A percentile compares a stretch with the other conserved stretches of the same genome.
These are phyloP conservation scores for Felis chaus DNA, from an alignment of 2,113 vertebrate species.

Conservation along the genomic window DNA sequence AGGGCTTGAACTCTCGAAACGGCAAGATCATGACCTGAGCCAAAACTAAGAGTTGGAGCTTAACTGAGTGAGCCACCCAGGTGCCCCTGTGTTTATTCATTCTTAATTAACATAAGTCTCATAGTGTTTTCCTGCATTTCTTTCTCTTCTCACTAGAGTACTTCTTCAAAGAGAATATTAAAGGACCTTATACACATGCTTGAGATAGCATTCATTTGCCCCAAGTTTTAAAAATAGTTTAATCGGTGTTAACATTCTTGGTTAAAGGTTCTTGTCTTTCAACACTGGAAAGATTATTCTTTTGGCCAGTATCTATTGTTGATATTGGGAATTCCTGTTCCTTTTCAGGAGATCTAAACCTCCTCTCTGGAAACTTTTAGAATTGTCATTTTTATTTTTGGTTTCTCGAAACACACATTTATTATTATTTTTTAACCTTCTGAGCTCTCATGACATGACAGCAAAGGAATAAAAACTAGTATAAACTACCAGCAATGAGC, in stretches of 20 bases:
- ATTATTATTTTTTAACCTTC: constrained; percentile 4
- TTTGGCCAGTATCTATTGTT: background rate
- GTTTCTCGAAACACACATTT: background rate
- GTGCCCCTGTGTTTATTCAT: background rate
- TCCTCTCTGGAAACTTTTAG: background rate
- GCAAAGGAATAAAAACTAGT: background rate
- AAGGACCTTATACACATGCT: background rate
- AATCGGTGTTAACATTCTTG: background rate
- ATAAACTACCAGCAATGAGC: background rate
- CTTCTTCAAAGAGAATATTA: constrained; percentile 23
- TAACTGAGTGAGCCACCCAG: too few relatives aligned
- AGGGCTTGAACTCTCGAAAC: too few relatives aligned
- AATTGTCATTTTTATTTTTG: background rate
- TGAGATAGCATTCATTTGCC: background rate
- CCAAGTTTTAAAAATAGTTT: background rate
- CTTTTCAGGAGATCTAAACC: background rate
- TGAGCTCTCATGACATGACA: background rate
- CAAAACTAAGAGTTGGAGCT: too few relatives aligned
- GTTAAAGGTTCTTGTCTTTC: background rate
- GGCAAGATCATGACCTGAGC: too few relatives aligned
- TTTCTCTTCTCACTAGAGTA: background rate
- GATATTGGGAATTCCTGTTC: background rate
- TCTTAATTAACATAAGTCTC: background rate
- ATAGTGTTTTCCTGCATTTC: background rate
- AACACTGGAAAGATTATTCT: background rate